Conservation (phyloP, 2,888 invertebrate genomes). For the Lycaena phlaeas region DNA sequence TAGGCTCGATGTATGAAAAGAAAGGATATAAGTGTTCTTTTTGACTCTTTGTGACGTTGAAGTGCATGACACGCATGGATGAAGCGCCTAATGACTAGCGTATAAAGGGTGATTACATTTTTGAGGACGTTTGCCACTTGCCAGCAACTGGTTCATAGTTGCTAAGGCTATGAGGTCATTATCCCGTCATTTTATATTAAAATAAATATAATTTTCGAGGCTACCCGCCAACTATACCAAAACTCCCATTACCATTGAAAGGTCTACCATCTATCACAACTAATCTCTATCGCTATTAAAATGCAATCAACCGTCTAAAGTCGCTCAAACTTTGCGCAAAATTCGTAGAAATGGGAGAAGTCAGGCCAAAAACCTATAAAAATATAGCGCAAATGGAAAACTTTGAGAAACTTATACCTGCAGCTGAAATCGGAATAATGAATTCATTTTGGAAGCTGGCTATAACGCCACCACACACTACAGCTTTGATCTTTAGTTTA, state of each 20-base stretch:
- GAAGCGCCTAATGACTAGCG: too few relatives aligned
- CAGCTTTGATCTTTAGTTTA: not conserved
- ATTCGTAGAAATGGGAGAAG: conserved; percentile 14
- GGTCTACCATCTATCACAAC: conserved; percentile 10
- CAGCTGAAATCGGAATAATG: conserved; percentile 24
- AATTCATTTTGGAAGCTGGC: conserved; percentile 22
- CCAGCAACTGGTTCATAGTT: too few relatives aligned
- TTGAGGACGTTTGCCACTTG: too few relatives aligned
- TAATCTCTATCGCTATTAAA: conserved; percentile 17
- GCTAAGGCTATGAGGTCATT: too few relatives aligned
- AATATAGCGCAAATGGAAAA: conserved; percentile 20
- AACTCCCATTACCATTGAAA: conserved; percentile 6
- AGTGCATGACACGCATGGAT: too few relatives aligned
- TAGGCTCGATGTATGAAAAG: too few relatives aligned
- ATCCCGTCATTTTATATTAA: too few relatives aligned
- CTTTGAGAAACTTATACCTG: conserved; percentile 23
- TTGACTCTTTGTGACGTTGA: too few relatives aligned
- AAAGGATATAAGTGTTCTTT: too few relatives aligned
- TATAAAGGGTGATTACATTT: too few relatives aligned
- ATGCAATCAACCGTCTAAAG: conserved; percentile 20
- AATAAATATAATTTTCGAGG: not conserved
- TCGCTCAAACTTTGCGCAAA: conserved; percentile 15
- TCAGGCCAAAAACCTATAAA: conserved; percentile 19
- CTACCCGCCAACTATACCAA: not conserved
- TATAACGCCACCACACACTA: not conserved